Evolutionary conservation across 1,140 invertebrate species (phyloP).

Genomic region (Frieseomelitta varia): DNA sequence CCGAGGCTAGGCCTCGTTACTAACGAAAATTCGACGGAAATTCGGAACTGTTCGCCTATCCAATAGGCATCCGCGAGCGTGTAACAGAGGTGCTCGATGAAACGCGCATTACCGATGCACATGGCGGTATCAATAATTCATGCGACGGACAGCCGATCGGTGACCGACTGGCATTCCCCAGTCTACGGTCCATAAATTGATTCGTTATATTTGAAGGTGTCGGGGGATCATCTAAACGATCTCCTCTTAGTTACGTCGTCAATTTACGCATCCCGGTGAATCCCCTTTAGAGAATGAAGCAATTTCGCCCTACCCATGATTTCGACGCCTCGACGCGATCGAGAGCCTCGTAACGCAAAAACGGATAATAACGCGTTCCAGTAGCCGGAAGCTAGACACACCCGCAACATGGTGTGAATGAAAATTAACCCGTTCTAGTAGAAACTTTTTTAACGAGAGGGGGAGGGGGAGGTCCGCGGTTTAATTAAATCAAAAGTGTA

Average conservation of each 20-base stretch:
- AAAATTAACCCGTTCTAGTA: no score
- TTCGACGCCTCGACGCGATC: no score
- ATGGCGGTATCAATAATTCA: constrained; percentile 61
- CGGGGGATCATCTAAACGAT: constrained; percentile 19
- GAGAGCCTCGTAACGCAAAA: not conserved
- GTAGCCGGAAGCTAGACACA: no score
- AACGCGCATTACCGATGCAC: constrained; percentile 47
- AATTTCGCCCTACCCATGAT: not conserved
- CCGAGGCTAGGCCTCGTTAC: not conserved
- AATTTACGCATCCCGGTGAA: not conserved
- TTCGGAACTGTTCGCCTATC: constrained; percentile 57
- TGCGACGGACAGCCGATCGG: constrained; percentile 39
- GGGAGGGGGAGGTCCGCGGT: no score
- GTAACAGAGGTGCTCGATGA: not conserved
- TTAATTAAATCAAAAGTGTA: no score
- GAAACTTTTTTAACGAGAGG: no score
- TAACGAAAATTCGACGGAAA: constrained; percentile 60
- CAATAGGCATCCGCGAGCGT: constrained; percentile 27
- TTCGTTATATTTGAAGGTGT: constrained; percentile 41
- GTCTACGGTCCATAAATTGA: constrained; percentile 38
- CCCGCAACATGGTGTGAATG: no score
- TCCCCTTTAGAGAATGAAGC: not conserved
- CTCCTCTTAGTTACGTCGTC: constrained; percentile 14
- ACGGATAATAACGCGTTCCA: no score
- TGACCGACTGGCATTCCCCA: constrained; percentile 36